phyloP scores from a whole-genome alignment of 2,888 invertebrate species.

The Chymomyza amoena region DNA sequence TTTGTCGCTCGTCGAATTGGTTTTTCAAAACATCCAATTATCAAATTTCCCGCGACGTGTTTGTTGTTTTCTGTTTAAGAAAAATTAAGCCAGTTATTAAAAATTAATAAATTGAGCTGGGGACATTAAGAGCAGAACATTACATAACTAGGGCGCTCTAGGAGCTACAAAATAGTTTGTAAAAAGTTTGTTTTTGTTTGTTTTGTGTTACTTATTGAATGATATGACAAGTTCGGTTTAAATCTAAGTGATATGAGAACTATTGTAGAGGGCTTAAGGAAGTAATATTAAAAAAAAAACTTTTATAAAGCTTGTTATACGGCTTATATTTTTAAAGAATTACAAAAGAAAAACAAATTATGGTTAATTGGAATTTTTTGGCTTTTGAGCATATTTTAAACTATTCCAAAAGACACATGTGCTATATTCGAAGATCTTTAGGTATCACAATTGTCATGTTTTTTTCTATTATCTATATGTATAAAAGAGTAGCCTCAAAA shows the following conservation, averaged over 20 bases:
- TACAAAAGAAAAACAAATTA: no score
- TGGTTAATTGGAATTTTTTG: no score
- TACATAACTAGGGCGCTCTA: neutral
- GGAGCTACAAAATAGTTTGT: neutral
- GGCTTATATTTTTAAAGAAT: neutral
- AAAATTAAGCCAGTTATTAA: constrained; percentile 25
- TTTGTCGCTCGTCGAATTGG: constrained; percentile 10
- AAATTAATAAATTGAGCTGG: neutral
- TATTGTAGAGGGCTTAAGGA: constrained; percentile 1
- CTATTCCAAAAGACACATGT: no score
- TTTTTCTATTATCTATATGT: no score
- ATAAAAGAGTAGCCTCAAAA: no score
- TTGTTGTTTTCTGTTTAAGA: constrained; percentile 60
- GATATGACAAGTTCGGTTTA: constrained; percentile 45
- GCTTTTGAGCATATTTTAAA: no score
- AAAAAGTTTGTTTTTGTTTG: neutral
- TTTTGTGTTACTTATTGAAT: neutral
- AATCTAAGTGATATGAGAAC: constrained; percentile 35
- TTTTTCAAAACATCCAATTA: constrained; percentile 76
- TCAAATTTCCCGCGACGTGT: constrained; percentile 75
- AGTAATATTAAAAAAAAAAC: neutral
- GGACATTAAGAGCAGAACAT: neutral
- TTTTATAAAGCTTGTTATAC: neutral
- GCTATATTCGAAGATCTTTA: no score
- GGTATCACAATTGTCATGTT: no score